Percentiles rank a stretch among this genome's conserved stretches.
These are phyloP conservation scores for Sinocyclocheilus maitianheensis DNA, from an alignment of 2,113 vertebrate species.

Conservation along the genomic window DNA sequence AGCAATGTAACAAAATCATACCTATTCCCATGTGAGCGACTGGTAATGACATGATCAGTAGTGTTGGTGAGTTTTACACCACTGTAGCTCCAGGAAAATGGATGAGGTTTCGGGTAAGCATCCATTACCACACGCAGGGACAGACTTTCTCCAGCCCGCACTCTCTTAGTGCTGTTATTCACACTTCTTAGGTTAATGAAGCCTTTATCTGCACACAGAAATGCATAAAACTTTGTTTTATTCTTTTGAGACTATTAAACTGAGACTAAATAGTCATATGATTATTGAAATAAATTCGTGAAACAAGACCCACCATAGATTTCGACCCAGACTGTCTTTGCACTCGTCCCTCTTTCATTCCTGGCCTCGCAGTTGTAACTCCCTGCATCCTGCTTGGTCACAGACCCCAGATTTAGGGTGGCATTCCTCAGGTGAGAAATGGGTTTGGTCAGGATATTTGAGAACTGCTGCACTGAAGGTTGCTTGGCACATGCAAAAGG, in stretches of 20 bases:
- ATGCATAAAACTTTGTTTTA: constrained; percentile 16
- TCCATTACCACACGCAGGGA: constrained; percentile 83
- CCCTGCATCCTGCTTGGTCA: constrained; percentile 82
- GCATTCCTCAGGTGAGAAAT: constrained; percentile 76
- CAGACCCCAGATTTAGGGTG: constrained; percentile 78
- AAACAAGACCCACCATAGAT: constrained; percentile 83
- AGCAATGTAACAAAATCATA: constrained; percentile 57
- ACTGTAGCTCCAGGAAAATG: constrained; percentile 86
- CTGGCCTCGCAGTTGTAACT: constrained; percentile 86
- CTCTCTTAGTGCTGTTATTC: constrained; percentile 81
- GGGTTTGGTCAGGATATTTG: constrained; percentile 66
- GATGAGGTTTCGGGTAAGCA: constrained; percentile 83
- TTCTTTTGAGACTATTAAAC: neutral
- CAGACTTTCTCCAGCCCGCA: constrained; percentile 89
- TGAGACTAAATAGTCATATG: neutral
- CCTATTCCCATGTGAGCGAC: constrained; percentile 79
- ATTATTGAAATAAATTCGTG: neutral
- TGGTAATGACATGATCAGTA: constrained; percentile 85
- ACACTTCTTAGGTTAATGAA: constrained; percentile 81
- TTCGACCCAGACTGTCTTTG: constrained; percentile 84
- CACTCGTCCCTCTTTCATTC: constrained; percentile 83
- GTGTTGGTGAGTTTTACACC: constrained; percentile 81
- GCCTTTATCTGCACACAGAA: constrained; percentile 80
- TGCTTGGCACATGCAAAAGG: constrained; percentile 75
- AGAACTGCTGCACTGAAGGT: constrained; percentile 64